A percentile compares a stretch with the other conserved stretches of the same genome.
These are phyloP conservation scores for Bos javanicus DNA, from an alignment of 2,113 vertebrate species.

Conservation along the genomic window DNA sequence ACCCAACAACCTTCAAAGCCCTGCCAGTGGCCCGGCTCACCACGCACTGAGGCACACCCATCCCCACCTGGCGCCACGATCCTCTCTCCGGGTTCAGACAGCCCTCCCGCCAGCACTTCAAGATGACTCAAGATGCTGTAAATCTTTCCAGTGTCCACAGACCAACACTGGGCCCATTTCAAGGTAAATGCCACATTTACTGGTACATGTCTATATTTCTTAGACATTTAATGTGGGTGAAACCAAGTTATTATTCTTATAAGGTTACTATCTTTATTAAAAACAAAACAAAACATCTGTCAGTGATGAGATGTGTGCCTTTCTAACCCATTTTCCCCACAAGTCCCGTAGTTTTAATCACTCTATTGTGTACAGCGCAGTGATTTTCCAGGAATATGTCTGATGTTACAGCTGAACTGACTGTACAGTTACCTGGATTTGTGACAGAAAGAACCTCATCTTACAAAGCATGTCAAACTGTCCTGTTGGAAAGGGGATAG, in stretches of 20 bases:
- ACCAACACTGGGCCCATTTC: not conserved
- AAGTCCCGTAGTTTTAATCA: not conserved
- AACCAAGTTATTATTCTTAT: not conserved
- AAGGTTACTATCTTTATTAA: not conserved
- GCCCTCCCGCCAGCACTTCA: not conserved
- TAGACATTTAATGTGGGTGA: not conserved
- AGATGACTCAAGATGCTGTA: not conserved
- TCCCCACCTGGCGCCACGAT: not conserved
- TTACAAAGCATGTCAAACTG: not conserved
- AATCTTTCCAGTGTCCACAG: not conserved
- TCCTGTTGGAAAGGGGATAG: not conserved
- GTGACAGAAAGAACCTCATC: not conserved
- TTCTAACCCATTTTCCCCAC: not conserved
- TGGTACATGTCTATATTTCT: not conserved
- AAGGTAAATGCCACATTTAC: not conserved
- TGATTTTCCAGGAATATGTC: not conserved
- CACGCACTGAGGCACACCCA: fast-evolving
- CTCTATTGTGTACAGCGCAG: fast-evolving
- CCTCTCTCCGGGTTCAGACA: not conserved
- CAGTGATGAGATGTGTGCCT: not conserved
- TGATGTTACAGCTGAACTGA: not conserved
- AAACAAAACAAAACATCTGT: not conserved
- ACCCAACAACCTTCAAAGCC: fast-evolving
- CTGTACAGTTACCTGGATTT: not conserved
- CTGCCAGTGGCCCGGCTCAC: fast-evolving